These are phyloP conservation scores for Ectropis grisescens DNA, from an alignment of 1,140 invertebrate genomes.

Conservation along the genomic window DNA sequence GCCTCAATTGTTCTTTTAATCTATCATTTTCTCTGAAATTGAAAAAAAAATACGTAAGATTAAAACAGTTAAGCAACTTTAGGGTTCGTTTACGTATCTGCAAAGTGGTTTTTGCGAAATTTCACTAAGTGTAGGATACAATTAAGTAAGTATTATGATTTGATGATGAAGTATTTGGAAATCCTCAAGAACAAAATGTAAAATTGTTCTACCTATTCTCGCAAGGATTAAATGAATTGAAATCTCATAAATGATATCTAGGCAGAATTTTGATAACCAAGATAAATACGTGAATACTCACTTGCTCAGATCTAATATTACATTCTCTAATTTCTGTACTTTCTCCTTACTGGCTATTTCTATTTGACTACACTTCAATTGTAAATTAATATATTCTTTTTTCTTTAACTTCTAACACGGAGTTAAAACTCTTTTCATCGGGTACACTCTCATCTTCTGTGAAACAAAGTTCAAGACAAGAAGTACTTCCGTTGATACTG, in stretches of 20 bases:
- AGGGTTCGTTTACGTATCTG: too few relatives aligned
- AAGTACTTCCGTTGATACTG: conserved; percentile 59
- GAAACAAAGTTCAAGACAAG: conserved; percentile 62
- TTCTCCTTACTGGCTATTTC: conserved; percentile 55
- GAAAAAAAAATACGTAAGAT: conserved; percentile 7
- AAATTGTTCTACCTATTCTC: too few relatives aligned
- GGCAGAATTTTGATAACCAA: too few relatives aligned
- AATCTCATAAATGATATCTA: too few relatives aligned
- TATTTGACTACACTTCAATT: conserved; percentile 51
- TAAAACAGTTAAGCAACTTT: neutral
- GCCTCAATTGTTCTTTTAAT: conserved; percentile 89
- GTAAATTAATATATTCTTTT: conserved; percentile 55
- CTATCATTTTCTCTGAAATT: conserved; percentile 85
- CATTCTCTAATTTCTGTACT: conserved; percentile 58
- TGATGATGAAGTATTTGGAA: too few relatives aligned
- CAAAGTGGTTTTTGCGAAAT: too few relatives aligned
- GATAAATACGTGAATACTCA: too few relatives aligned
- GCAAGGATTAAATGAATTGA: too few relatives aligned
- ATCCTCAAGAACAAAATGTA: too few relatives aligned
- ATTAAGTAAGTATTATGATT: too few relatives aligned
- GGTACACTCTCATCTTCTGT: conserved; percentile 52
- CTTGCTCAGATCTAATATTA: conserved; percentile 59
- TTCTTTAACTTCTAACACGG: conserved; percentile 44
- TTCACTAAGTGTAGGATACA: too few relatives aligned
- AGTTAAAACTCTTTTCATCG: conserved; percentile 40